Percentiles rank a stretch among this genome's conserved stretches.
Conservation (phyloP, 2,888 invertebrate genomes). For the Aelia acuminata region DNA sequence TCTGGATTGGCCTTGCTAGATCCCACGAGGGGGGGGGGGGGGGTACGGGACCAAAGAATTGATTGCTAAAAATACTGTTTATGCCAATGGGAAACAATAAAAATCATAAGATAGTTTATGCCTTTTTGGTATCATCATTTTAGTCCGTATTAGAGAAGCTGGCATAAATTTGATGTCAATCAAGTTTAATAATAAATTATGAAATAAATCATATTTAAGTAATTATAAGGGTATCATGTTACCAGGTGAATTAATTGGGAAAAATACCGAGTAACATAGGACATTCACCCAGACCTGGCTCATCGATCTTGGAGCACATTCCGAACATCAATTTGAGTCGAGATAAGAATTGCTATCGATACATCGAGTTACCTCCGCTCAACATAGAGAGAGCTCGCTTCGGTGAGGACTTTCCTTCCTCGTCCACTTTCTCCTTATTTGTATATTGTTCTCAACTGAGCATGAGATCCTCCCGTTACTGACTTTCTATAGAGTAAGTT, state of each 20-base stretch:
- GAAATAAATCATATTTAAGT: no score
- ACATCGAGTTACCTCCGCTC: neutral
- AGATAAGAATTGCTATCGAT: neutral
- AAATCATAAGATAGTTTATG: no score
- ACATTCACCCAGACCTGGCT: neutral
- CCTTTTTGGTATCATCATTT: no score
- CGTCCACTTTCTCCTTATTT: constrained; percentile 21
- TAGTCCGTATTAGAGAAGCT: no score
- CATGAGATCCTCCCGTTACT: neutral
- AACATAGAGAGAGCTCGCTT: constrained; percentile 5
- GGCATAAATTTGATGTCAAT: no score
- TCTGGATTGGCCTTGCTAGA: no score
- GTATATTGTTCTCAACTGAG: constrained; percentile 16
- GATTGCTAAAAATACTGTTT: no score
- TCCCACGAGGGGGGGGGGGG: no score
- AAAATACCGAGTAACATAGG: neutral
- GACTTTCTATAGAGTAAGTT: neutral
- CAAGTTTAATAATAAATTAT: no score
- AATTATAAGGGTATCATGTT: no score
- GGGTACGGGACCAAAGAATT: no score
- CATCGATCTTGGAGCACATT: neutral
- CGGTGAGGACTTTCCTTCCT: neutral
- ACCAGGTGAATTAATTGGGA: neutral
- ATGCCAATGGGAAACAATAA: no score
- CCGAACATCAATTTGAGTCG: neutral